Conservation (phyloP, 1,140 invertebrate species). For the Temnothorax curvispinosus region DNA sequence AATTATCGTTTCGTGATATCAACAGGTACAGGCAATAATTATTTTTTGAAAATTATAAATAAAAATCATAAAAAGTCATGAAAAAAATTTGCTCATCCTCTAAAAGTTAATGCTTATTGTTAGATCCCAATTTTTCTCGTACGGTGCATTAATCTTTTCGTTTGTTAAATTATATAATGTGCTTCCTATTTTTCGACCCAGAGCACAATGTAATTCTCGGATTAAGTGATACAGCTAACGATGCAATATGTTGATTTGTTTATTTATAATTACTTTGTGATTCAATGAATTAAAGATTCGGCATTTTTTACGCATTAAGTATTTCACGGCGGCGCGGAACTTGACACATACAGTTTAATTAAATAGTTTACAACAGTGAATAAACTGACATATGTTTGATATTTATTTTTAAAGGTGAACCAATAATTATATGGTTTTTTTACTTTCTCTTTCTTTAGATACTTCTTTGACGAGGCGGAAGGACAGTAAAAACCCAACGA, state of each 20-base stretch:
- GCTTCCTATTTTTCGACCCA: neutral
- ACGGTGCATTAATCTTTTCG: neutral
- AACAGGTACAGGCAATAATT: neutral
- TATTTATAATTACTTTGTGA: neutral
- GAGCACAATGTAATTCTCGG: neutral
- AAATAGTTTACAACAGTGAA: neutral
- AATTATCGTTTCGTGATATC: neutral
- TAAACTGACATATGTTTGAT: neutral
- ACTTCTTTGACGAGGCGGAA: neutral
- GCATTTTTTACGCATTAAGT: neutral
- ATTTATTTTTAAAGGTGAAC: neutral
- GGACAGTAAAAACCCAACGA: neutral
- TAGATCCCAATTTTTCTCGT: neutral
- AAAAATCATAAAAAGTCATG: too few relatives aligned
- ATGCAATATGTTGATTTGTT: neutral
- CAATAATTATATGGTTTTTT: neutral
- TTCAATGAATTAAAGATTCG: neutral
- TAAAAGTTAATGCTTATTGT: too few relatives aligned
- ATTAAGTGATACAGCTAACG: neutral
- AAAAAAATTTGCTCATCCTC: too few relatives aligned
- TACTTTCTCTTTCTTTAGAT: neutral
- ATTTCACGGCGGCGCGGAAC: neutral
- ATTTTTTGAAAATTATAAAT: neutral
- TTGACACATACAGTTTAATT: neutral
- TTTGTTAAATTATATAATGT: neutral